These are phyloP conservation scores for Elmis aenea DNA, from an alignment of 2,888 invertebrate species.

Conservation along the genomic window DNA sequence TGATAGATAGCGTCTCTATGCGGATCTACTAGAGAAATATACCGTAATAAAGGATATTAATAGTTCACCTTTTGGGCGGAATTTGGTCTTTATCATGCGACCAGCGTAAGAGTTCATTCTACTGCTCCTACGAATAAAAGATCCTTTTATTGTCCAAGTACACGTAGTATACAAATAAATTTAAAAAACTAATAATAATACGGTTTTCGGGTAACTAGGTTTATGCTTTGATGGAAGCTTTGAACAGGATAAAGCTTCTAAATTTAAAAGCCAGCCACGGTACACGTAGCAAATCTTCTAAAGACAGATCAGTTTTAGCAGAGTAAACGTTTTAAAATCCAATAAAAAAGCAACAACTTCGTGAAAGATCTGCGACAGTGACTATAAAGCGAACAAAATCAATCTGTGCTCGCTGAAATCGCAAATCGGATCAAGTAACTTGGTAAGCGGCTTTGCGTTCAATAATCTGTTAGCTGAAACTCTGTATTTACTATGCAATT, in stretches of 20 bases:
- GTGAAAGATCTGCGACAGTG: conserved; percentile 6
- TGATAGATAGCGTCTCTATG: conserved; percentile 16
- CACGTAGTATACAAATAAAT: too few relatives aligned
- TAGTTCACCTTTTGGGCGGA: too few relatives aligned
- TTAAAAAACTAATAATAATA: too few relatives aligned
- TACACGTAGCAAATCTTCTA: conserved; percentile 6
- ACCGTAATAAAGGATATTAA: conserved; percentile 16
- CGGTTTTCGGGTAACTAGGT: too few relatives aligned
- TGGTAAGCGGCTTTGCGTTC: conserved; percentile 11
- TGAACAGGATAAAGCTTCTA: conserved; percentile 6
- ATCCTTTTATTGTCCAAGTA: too few relatives aligned
- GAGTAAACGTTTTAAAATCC: conserved; percentile 13
- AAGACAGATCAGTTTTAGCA: conserved; percentile 10
- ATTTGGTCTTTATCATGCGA: too few relatives aligned
- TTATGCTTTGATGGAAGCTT: too few relatives aligned
- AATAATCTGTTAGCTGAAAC: conserved; percentile 8
- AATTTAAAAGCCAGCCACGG: conserved; percentile 4
- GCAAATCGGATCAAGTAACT: conserved; percentile 14
- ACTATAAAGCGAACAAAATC: conserved; percentile 8
- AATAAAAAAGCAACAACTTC: conserved; percentile 11
- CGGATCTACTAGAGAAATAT: conserved; percentile 15
- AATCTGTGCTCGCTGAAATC: conserved; percentile 14
- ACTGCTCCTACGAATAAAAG: too few relatives aligned
- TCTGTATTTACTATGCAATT: conserved; percentile 15
- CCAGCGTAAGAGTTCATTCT: too few relatives aligned